Percentiles rank a stretch among this genome's conserved stretches.
These are phyloP conservation scores for Perdix hodgsoniae DNA, from an alignment of 2,797 vertebrate genomes.

Conservation along the genomic window DNA sequence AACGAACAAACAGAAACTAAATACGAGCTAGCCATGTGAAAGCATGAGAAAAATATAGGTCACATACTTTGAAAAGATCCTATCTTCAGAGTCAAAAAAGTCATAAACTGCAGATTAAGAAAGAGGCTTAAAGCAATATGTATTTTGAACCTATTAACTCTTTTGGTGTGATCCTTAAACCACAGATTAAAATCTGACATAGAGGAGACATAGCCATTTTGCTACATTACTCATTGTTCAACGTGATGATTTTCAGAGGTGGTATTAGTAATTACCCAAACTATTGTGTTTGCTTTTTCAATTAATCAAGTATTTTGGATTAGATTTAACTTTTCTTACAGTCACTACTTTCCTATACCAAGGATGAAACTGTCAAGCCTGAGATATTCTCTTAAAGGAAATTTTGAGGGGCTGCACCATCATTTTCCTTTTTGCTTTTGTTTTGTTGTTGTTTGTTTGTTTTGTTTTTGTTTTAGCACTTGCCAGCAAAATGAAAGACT, in stretches of 20 bases:
- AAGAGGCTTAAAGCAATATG: neutral
- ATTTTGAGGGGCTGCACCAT: neutral
- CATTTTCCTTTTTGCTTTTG: neutral
- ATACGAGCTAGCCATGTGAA: neutral
- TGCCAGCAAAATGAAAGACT: constrained; percentile 53
- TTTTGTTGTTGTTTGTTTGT: neutral
- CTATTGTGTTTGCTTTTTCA: neutral
- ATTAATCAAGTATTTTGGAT: neutral
- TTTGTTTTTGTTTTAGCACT: constrained; percentile 15
- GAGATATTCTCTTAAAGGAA: constrained; percentile 43
- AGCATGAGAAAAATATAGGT: neutral
- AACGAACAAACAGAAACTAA: neutral
- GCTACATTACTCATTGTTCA: neutral
- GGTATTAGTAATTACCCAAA: neutral
- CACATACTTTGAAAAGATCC: neutral
- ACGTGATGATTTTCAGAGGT: neutral
- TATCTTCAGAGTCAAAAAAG: neutral
- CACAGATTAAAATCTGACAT: neutral
- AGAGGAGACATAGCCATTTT: neutral
- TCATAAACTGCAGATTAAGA: neutral
- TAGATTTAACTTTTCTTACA: neutral
- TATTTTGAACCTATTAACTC: neutral
- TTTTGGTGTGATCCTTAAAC: neutral
- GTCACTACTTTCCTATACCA: neutral
- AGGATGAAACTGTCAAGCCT: constrained; percentile 23